Base-by-base conservation (phyloP, 2,113 vertebrate genomes). In the Dipodomys ordii region DNA sequence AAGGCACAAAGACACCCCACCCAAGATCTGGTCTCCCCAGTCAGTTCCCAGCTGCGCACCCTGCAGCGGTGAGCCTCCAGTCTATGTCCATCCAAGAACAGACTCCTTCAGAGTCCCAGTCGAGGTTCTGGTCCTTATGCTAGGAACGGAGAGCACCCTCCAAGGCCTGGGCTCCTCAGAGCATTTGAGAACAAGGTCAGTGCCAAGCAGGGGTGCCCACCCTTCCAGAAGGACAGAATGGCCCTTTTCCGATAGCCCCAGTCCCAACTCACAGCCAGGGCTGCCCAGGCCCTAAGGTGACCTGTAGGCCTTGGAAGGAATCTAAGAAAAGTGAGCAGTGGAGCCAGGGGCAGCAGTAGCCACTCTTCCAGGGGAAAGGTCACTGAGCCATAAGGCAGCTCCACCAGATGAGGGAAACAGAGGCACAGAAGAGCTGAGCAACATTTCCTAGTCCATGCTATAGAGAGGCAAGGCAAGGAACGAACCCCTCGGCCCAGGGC, bases 401-500 rank as follows among this genome's bases (percentile, higher is more conserved):
- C 49, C 4, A 5, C 25, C 77, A 27, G n/a, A 32, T 1, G 1
- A n/a, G 35, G 82, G 44, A 57, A 30, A 28, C 73, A 0, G 7
- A 69, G 22, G 44, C 69, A 69, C 12, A 3, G 20, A 0, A 1
- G 30, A 16, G 62, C 3, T 1, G 1, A 53, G 9, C 39, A 44
- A 73, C 12, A 15, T 1, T 3, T 16, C 46, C 78, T 22, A 30
- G 39, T 30, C 12, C 46, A 8, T 13, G 1, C 11, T 8, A 4
- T 0, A 3, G 12, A 39, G 22, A 22, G 30, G 4, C 35, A 22
- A 30, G 7, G 22, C 1, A 4, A 46, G 4, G 0, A 16, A 39
- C 6, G 11, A 25, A 5, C 62, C 20, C 5, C 49, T 12, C 0
- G 1, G 27, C 32, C 15, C 5, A 1, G 19, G 12, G 10, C 28